These are phyloP conservation scores for Triops longicaudatus DNA, from an alignment of 1,140 invertebrate genomes.

Conservation along the genomic window DNA sequence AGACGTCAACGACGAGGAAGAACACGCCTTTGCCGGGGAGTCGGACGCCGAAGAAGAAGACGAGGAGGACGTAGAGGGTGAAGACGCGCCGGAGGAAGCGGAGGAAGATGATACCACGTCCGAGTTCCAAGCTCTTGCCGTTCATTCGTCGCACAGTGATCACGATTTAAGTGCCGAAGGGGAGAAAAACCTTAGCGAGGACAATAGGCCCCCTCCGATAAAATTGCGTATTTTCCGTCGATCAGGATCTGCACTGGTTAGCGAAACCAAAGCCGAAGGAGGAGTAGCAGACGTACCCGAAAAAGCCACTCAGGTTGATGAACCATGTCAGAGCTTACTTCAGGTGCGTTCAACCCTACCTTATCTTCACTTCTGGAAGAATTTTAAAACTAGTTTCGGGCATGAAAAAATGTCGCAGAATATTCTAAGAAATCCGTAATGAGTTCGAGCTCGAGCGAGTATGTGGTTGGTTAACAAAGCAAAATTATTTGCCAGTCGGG, in stretches of 20 bases:
- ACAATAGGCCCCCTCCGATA: background rate
- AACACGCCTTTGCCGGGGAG: slow-evolving; percentile 22
- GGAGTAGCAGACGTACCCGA: slow-evolving; percentile 3
- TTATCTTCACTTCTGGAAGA: background rate
- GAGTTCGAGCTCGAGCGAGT: too few relatives aligned
- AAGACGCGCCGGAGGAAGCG: slow-evolving; percentile 19
- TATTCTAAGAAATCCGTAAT: too few relatives aligned
- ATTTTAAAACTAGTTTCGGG: background rate
- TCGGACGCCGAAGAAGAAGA: slow-evolving; percentile 18
- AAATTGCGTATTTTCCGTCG: slow-evolving; percentile 23
- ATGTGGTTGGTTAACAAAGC: too few relatives aligned
- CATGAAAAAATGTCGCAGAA: background rate
- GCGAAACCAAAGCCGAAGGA: slow-evolving; percentile 29
- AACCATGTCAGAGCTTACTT: background rate
- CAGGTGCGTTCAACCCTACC: background rate
- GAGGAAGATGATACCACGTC: background rate
- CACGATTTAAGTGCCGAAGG: background rate
- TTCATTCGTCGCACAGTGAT: background rate
- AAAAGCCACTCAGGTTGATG: background rate
- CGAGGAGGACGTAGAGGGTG: slow-evolving; percentile 2
- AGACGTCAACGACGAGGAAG: slow-evolving; percentile 18
- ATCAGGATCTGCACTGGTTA: slow-evolving; percentile 26
- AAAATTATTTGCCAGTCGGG: too few relatives aligned
- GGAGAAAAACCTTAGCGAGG: background rate
- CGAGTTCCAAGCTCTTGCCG: background rate